Base-by-base conservation (phyloP, 1,140 invertebrate genomes). In the Orchesella cincta region DNA sequence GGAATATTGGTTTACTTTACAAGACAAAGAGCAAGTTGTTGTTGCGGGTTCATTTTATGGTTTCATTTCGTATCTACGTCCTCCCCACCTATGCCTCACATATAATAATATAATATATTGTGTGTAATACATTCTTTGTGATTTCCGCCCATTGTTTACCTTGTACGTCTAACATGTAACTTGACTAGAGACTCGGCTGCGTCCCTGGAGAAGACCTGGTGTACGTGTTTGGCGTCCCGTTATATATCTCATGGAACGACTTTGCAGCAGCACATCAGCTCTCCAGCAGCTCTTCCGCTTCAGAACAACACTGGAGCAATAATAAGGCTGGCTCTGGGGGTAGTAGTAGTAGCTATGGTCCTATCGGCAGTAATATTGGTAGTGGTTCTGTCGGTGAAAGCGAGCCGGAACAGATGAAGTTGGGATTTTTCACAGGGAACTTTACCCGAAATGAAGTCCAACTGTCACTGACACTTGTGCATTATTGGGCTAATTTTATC, bases 401-500 rank as follows among this genome's bases (percentile, higher is more conserved):
- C 23, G 52, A 57, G 23, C 52, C 52, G n/a, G 71, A 73, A n/a
- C 35, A 20, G 8, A 26, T n/a, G 3, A 73, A 73, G 23, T 79
- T 75, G 52, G 62, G 62, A 5, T 5, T 52, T 28, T 96, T 95
- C 85, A 90, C 91, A 26, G 90, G 90, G 81, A 94, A 95, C 86
- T 98, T 95, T 86, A 96, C 93, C 2, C 93, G 92, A 84, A 89
- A 92, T 16, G 97, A 99, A 87, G 89, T 92, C 72, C 90, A 91
- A 62, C 87, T 98, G 1, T 93, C 95, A 0, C 94, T 97, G 86
- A 92, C 93, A 74, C 92, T 97, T 67, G 97, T 98, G 89, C 90
- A 93, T 31, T 97, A 97, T 84, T 92, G 96, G 86, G 92, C 93
- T 20, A 99, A 98, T 88, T 99, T 99, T 85, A 94, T 94, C 14